Evolutionary conservation across 2,888 invertebrate species (phyloP), one percentile per base, ranked within the genome.

Genomic region (Chrysina gloriosa): DNA sequence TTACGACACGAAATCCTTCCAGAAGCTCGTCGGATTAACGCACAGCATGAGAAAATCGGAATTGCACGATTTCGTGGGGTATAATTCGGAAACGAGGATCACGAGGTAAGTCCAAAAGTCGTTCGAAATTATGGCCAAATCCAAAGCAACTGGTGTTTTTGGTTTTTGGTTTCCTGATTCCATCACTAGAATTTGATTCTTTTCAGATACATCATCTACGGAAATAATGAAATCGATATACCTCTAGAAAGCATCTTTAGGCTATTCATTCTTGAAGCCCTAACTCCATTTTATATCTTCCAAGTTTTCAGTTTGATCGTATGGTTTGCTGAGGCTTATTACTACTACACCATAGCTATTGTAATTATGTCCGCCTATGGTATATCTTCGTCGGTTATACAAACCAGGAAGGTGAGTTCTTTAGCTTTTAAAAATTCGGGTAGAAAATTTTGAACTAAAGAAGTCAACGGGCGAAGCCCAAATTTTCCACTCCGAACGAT

Each of bases 231-330:
- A 82, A 96, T 96, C 75, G 88, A 89, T 68, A 91, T 96, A 31
- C 93, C 94, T 0, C 89, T 94, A 9, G 90, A 92, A 78, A 88
- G 90, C 63, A 85, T 94, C 54, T 79, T 90, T 70, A 90, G 90
- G 0, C 85, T 96, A 2, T 84, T 95, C 0, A 86, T 92, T 11
- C 84, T 94, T 71, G 96, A 96, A 82, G 91, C 93, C n/a, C 88
- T 97, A 76, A 96, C 96, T 80, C 97, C 97, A 3, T 97, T 97
- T 85, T 97, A 97, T 85, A 91, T 97, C 79, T 97, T 97, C 86
- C 97, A 97, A 89, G 81, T 96, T 71, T 95, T 96, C 84, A 96
- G 96, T 39, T 91, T 95, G 70, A 87, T 89, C 7, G 88, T 97
- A 52, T 97, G 97, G 97, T 87, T 94, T 56, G 87, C 90, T 0